Percentiles rank a stretch among this genome's conserved stretches.
Conservation (phyloP, 2,888 invertebrate genomes). For the Acleris literana region DNA sequence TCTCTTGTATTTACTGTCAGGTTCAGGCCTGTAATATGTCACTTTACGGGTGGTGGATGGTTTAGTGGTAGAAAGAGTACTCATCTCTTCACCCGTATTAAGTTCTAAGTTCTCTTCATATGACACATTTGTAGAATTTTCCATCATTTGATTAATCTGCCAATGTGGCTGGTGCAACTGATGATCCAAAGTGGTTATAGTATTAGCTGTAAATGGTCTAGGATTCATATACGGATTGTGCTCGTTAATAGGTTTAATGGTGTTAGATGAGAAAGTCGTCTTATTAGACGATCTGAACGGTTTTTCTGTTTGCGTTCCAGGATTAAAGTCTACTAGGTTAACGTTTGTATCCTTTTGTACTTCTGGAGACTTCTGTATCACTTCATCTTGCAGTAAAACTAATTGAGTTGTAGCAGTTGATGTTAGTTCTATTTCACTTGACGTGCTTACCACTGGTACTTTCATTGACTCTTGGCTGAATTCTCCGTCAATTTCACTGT, state of each 20-base stretch:
- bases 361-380: conserved; percentile 40
- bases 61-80: conserved; percentile 48
- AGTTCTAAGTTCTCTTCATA: conserved; percentile 73
- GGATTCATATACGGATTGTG: conserved; percentile 63
- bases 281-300: conserved; percentile 68
- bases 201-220: conserved; percentile 71
- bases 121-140: conserved; percentile 68
- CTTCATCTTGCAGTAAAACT: conserved; percentile 58
- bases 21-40: conserved; percentile 46
- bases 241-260: conserved; percentile 66
- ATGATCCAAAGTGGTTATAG: conserved; percentile 65
- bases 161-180: conserved; percentile 78
- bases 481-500: conserved; percentile 68
- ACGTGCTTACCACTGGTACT: conserved; percentile 70
- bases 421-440: conserved; percentile 54
- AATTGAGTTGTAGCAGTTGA: conserved; percentile 54
- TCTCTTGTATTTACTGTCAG: conserved; percentile 54
- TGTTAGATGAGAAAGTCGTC: conserved; percentile 64
- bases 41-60: conserved; percentile 49
- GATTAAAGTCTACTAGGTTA: conserved; percentile 55
- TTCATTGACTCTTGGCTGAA: conserved; percentile 77
- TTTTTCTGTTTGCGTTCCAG: conserved; percentile 79
- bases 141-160: conserved; percentile 77
- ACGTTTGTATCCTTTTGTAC: conserved; percentile 47
- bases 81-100: conserved; percentile 76